Evolutionary conservation across 2,888 invertebrate species (phyloP).

Genomic region (Hirtodrosophila histrioides): DNA sequence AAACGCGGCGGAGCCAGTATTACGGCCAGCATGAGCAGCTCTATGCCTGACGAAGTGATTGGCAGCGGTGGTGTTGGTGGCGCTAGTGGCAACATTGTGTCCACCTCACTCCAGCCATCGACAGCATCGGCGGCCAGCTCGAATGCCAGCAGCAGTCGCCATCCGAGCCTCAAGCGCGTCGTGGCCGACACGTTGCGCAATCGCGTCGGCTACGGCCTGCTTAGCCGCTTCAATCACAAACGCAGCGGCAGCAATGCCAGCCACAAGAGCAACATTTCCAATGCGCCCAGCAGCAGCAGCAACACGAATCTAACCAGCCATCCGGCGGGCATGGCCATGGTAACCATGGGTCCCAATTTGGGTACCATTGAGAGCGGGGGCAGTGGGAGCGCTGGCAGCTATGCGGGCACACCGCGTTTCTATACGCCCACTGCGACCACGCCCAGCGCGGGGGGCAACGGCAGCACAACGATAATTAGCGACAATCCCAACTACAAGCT

Average conservation of each 20-base stretch:
- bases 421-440: conserved; percentile 63
- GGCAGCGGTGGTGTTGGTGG: conserved; percentile 30
- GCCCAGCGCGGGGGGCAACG: conserved; percentile 43
- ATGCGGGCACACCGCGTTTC: conserved; percentile 72
- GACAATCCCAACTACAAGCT: conserved; percentile 81
- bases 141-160: conserved; percentile 75
- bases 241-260: conserved; percentile 81
- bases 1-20: conserved; percentile 52
- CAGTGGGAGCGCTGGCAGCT: conserved; percentile 80
- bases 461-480: conserved; percentile 54
- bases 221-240: conserved; percentile 80
- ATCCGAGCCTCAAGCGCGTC: conserved; percentile 72
- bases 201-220: conserved; percentile 46
- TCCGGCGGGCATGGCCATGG: conserved; percentile 64
- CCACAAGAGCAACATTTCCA: conserved; percentile 77
- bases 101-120: conserved; percentile 76
- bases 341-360: conserved; percentile 53
- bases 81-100: conserved; percentile 24
- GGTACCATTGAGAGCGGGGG: conserved; percentile 75
- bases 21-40: conserved; percentile 73
- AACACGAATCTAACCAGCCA: conserved; percentile 75
- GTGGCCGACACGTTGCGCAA: conserved; percentile 74
- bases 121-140: conserved; percentile 80
- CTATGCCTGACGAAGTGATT: conserved; percentile 79
- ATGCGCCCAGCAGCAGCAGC: conserved; percentile 74